These are phyloP conservation scores for Antechinus stuartii DNA, from an alignment of 2,113 vertebrate genomes.

Conservation along the genomic window DNA sequence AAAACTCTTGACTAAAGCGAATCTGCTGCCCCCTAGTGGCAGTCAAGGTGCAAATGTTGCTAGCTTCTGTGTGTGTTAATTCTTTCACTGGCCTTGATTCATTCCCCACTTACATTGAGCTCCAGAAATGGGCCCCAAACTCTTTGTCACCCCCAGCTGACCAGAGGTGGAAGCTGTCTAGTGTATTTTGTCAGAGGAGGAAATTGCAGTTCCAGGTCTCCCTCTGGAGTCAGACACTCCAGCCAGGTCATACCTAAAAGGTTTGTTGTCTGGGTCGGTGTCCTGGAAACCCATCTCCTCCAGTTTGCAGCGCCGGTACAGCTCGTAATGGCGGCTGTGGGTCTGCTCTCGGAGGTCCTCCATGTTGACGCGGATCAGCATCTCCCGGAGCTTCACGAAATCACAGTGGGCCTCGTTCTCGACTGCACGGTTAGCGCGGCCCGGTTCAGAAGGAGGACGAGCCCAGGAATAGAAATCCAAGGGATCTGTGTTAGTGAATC, in stretches of 20 bases:
- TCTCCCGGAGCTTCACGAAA: slow-evolving; percentile 97
- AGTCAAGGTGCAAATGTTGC: neutral
- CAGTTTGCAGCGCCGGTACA: slow-evolving; percentile 97
- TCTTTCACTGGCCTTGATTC: neutral
- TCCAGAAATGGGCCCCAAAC: slow-evolving; percentile 39
- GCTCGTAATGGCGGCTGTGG: slow-evolving; percentile 96
- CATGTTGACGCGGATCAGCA: slow-evolving; percentile 99
- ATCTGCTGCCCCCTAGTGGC: neutral
- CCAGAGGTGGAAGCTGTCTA: neutral
- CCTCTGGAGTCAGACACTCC: too few relatives aligned
- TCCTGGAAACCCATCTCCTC: slow-evolving; percentile 99
- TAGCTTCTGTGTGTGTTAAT: neutral
- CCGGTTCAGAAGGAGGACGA: neutral
- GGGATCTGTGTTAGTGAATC: neutral
- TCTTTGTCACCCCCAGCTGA: neutral
- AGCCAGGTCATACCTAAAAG: slow-evolving; percentile 90
- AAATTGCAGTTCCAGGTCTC: neutral
- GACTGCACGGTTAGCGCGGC: slow-evolving; percentile 84
- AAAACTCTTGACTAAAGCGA: neutral
- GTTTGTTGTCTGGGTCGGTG: slow-evolving; percentile 98
- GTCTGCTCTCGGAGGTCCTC: slow-evolving; percentile 98
- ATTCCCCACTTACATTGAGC: neutral
- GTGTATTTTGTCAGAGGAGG: neutral
- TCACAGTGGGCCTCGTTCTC: slow-evolving; percentile 99
- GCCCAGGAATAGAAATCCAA: neutral